Evolutionary conservation across 1,140 invertebrate species (phyloP).

Genomic region (Drosophila carrolli): DNA sequence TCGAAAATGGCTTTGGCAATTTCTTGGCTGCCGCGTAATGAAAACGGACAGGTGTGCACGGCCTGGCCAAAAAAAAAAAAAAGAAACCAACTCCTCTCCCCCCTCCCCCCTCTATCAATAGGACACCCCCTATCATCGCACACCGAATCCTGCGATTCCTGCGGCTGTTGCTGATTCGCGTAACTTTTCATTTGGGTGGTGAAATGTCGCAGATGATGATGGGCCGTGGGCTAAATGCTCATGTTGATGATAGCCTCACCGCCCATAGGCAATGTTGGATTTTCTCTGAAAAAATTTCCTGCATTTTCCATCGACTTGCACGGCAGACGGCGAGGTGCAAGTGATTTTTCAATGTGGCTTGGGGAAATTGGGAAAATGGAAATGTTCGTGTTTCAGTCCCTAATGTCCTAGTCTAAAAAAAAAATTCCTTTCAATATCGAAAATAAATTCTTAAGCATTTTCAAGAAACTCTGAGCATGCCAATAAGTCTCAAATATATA

Average conservation of each 20-base stretch:
- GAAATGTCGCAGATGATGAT: conserved; percentile 47
- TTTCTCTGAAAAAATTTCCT: background rate
- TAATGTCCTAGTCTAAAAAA: too few species aligned
- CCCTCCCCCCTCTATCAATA: background rate
- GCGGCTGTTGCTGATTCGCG: conserved; percentile 30
- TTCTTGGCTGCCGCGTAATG: conserved; percentile 57
- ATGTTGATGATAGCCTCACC: conserved; percentile 13
- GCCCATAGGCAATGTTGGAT: background rate
- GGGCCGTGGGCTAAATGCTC: conserved; percentile 20
- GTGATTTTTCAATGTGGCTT: background rate
- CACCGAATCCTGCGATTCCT: background rate
- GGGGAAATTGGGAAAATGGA: background rate
- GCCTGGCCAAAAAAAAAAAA: conserved; percentile 20
- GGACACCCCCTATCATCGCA: background rate
- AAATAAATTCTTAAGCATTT: too few species aligned
- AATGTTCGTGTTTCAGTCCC: background rate
- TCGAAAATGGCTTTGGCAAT: conserved; percentile 65
- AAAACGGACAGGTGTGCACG: conserved; percentile 68
- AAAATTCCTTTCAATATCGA: too few species aligned
- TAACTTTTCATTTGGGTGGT: conserved; percentile 55
- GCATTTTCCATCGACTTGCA: conserved; percentile 4
- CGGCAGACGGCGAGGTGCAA: background rate
- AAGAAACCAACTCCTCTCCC: background rate
- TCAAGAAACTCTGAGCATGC: too few species aligned
- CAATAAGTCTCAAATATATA: too few species aligned